These are phyloP conservation scores for Drosophila yooni DNA, from an alignment of 2,888 invertebrate genomes.

Conservation along the genomic window DNA sequence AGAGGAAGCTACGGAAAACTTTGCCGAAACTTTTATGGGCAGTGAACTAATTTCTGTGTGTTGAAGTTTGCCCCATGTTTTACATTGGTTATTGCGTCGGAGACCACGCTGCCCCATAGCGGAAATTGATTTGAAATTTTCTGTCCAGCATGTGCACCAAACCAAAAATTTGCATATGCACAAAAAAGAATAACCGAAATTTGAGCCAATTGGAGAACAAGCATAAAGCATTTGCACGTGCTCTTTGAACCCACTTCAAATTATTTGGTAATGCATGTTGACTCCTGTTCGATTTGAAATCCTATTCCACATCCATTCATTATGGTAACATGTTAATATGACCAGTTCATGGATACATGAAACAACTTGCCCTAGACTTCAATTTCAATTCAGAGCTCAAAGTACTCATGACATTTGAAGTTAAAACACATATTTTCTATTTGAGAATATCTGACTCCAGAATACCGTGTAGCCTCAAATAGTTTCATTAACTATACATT, in stretches of 20 bases:
- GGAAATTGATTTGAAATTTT: slow-evolving; percentile 53
- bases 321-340: slow-evolving; percentile 28
- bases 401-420: slow-evolving; percentile 8
- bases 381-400: slow-evolving; percentile 12
- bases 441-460: too few relatives aligned
- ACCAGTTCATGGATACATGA: slow-evolving; percentile 3
- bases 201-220: slow-evolving; percentile 5
- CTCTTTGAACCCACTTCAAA: not conserved
- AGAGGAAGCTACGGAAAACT: slow-evolving; percentile 52
- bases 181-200: not conserved
- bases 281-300: slow-evolving; percentile 7
- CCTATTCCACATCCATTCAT: slow-evolving; percentile 34
- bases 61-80: slow-evolving; percentile 40
- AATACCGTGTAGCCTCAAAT: not conserved
- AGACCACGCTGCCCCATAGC: slow-evolving; percentile 40
- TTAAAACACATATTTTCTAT: too few relatives aligned
- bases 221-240: slow-evolving; percentile 5
- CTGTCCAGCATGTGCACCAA: slow-evolving; percentile 11
- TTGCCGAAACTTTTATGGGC: slow-evolving; percentile 69
- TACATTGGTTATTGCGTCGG: slow-evolving; percentile 48
- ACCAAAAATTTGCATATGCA: slow-evolving; percentile 47
- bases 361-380: not conserved
- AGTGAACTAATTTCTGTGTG: slow-evolving; percentile 66
- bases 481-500: not conserved
- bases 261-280: not conserved